Evolutionary conservation across 2,888 invertebrate genomes (phyloP).

Genomic region (Ectemnius lituratus): DNA sequence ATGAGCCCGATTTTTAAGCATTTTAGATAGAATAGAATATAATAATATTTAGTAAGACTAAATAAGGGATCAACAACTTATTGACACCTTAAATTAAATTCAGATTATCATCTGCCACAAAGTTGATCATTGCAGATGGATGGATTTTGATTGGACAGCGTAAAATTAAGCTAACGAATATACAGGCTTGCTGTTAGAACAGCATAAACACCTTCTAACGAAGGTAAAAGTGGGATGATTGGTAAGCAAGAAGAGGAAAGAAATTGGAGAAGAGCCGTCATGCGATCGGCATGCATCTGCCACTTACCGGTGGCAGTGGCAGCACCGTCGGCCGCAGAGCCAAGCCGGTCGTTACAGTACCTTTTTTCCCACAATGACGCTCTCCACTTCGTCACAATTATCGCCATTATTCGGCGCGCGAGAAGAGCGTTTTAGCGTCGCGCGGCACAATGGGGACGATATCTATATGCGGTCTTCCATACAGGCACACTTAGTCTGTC

Average conservation of each 20-base stretch:
- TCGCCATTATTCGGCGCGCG: slow-evolving; percentile 71
- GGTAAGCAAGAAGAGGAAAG: slow-evolving; percentile 41
- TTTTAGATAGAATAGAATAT: too few species aligned
- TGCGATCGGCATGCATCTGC: slow-evolving; percentile 75
- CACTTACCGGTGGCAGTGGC: slow-evolving; percentile 66
- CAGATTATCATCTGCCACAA: too few species aligned
- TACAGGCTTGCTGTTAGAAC: too few species aligned
- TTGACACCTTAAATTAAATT: too few species aligned
- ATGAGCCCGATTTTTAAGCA: too few species aligned
- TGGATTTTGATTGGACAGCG: too few species aligned
- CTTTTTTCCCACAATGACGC: slow-evolving; percentile 73
- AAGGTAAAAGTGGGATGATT: background rate
- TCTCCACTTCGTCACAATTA: slow-evolving; percentile 77
- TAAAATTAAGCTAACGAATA: too few species aligned
- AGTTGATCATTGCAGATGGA: too few species aligned
- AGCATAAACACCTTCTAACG: background rate
- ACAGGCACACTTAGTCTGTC: slow-evolving; percentile 11
- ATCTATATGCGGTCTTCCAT: slow-evolving; percentile 48
- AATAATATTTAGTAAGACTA: too few species aligned
- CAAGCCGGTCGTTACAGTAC: slow-evolving; percentile 69
- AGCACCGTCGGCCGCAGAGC: slow-evolving; percentile 49
- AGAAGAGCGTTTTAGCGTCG: slow-evolving; percentile 70
- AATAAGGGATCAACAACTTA: too few species aligned
- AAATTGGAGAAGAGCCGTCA: slow-evolving; percentile 75
- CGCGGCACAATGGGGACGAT: slow-evolving; percentile 61